A percentile compares a stretch with the other conserved stretches of the same genome.
Conservation (phyloP, 2,797 vertebrate species). For the Rhyacichthys aspro region DNA sequence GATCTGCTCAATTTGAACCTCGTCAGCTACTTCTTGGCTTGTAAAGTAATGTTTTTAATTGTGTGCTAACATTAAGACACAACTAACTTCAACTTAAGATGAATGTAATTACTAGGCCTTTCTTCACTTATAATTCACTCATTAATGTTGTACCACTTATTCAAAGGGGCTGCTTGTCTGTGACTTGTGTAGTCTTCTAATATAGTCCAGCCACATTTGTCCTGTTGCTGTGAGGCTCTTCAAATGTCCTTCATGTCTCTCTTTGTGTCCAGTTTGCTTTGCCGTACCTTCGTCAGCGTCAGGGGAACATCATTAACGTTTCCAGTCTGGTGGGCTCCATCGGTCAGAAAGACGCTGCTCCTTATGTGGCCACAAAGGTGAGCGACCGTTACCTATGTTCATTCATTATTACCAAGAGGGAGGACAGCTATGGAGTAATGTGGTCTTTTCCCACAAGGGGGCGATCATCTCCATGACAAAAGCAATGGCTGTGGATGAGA, state of each 20-base stretch:
- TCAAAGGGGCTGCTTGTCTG: too few species aligned
- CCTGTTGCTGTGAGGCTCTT: neutral
- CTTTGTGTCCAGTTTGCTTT: slow-evolving; percentile 75
- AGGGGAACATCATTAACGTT: slow-evolving; percentile 85
- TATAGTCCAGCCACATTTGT: neutral
- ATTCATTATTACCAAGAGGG: neutral
- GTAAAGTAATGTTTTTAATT: slow-evolving; percentile 77
- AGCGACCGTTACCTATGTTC: slow-evolving; percentile 8
- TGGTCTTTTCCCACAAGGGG: slow-evolving; percentile 75
- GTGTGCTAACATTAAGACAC: neutral
- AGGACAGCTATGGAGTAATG: neutral
- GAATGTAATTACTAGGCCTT: too few species aligned
- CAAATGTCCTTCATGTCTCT: neutral
- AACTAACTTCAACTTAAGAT: too few species aligned
- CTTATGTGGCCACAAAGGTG: slow-evolving; percentile 89
- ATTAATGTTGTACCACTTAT: too few species aligned
- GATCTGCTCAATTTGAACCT: slow-evolving; percentile 85
- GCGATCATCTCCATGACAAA: slow-evolving; percentile 87
- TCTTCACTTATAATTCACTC: too few species aligned
- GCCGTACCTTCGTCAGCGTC: slow-evolving; percentile 76
- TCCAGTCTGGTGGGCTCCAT: slow-evolving; percentile 82
- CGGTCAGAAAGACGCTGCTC: slow-evolving; percentile 80
- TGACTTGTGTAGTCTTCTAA: too few species aligned
- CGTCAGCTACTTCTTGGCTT: slow-evolving; percentile 79
- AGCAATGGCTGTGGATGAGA: slow-evolving; percentile 88